Conservation (phyloP, 2,113 vertebrate genomes). For the Syngnathus floridae region DNA sequence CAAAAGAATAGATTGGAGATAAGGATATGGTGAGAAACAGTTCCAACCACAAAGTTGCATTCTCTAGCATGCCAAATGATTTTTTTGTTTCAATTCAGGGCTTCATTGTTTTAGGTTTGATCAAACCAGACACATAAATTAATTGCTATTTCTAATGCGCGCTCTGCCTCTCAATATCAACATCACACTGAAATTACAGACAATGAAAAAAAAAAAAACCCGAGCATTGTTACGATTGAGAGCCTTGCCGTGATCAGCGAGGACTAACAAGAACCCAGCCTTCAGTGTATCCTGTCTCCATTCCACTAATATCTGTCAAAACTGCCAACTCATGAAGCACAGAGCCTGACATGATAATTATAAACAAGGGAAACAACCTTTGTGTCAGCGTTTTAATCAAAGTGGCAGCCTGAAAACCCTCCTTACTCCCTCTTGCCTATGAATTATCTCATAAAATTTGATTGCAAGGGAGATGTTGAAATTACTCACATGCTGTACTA, state of each 20-base stretch:
- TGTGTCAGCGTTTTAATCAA: not conserved
- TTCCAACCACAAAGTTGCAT: slow-evolving; percentile 15
- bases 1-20: slow-evolving; percentile 36
- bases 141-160: not conserved
- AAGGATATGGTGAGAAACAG: slow-evolving; percentile 17
- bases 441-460: not conserved
- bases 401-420: not conserved
- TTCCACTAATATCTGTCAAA: not conserved
- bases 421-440: not conserved
- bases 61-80: not conserved
- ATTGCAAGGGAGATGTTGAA: slow-evolving; percentile 1
- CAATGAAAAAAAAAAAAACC: too few species aligned
- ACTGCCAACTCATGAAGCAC: not conserved
- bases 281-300: not conserved
- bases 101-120: not conserved
- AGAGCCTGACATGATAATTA: not conserved
- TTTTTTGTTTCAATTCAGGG: too few species aligned
- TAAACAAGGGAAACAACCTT: not conserved
- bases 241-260: not conserved
- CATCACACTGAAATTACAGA: too few species aligned
- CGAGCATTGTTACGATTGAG: too few species aligned
- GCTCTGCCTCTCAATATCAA: too few species aligned
- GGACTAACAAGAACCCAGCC: not conserved
- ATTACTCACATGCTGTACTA: slow-evolving; percentile 40
- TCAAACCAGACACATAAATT: not conserved